phyloP scores from a whole-genome alignment of 2,797 vertebrate species.

The Champsocephalus esox region DNA sequence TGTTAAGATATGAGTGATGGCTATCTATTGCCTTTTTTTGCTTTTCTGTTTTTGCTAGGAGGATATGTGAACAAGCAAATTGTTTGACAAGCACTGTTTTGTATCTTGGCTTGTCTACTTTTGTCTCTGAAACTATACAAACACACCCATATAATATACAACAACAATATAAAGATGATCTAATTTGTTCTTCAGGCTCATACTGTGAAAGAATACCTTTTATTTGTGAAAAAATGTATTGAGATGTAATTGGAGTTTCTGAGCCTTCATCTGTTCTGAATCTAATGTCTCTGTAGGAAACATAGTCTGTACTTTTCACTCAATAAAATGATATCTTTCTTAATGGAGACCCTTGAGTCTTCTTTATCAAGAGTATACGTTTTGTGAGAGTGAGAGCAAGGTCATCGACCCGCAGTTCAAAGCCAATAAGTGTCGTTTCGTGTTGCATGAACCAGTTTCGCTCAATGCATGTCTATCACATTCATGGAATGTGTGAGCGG shows the following conservation, averaged over 20 bases:
- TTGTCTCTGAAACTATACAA: conserved; percentile 56
- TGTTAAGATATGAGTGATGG: conserved; percentile 74
- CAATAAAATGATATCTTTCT: conserved; percentile 79
- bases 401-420: conserved; percentile 27
- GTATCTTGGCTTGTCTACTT: conserved; percentile 58
- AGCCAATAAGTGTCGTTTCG: conserved; percentile 38
- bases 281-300: conserved; percentile 67
- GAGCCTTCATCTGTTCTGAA: conserved; percentile 61
- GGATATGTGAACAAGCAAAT: conserved; percentile 65
- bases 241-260: conserved; percentile 57
- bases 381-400: conserved; percentile 43
- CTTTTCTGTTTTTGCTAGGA: conserved; percentile 31
- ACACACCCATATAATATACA: conserved; percentile 44
- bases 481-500: conserved; percentile 36
- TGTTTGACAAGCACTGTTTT: conserved; percentile 65
- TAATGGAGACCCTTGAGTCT: conserved; percentile 76
- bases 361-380: conserved; percentile 63
- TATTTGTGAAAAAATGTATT: conserved; percentile 59
- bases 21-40: conserved; percentile 65
- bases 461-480: conserved; percentile 73
- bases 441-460: conserved; percentile 63
- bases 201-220: conserved; percentile 61
- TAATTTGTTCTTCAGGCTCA: conserved; percentile 61
- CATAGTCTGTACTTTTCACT: conserved; percentile 57
- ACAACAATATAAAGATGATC: conserved; percentile 56